Evolutionary conservation across 2,113 vertebrate species (phyloP).

Genomic region (Oenanthe oenanthe): DNA sequence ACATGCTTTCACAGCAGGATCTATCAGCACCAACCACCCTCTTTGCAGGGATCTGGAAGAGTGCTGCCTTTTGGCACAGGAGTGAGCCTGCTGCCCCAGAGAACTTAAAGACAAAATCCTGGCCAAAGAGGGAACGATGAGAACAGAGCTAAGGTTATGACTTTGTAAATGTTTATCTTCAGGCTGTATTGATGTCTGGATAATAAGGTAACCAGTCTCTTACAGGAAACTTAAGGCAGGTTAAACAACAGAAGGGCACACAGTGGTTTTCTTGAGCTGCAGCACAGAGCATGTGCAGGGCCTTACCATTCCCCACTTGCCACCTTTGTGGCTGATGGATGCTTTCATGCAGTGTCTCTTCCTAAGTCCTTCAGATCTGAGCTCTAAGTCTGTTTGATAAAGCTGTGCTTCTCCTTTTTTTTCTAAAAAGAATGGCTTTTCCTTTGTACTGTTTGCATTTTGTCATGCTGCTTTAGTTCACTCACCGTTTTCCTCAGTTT

Average conservation of each 20-base stretch:
- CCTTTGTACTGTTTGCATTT: not conserved
- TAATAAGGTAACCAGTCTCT: not conserved
- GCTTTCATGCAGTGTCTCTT: not conserved
- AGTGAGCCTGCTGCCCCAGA: not conserved
- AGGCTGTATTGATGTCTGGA: not conserved
- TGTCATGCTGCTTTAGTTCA: not conserved
- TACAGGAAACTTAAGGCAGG: not conserved
- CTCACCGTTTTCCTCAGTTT: not conserved
- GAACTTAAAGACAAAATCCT: not conserved
- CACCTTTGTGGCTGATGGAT: not conserved
- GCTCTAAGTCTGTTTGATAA: not conserved
- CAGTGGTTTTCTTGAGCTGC: not conserved
- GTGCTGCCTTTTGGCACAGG: not conserved
- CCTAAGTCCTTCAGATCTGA: not conserved
- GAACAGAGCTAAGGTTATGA: not conserved
- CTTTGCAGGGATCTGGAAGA: not conserved
- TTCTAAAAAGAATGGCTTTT: not conserved
- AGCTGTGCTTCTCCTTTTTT: not conserved
- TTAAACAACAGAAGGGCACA: not conserved
- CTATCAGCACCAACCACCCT: not conserved
- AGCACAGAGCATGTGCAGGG: not conserved
- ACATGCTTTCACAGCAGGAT: not conserved
- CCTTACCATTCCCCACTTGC: not conserved
- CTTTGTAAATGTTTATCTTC: not conserved
- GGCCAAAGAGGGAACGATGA: not conserved